Evolutionary conservation across 2,888 invertebrate genomes (phyloP).

Genomic region (Itoplectis maculator): DNA sequence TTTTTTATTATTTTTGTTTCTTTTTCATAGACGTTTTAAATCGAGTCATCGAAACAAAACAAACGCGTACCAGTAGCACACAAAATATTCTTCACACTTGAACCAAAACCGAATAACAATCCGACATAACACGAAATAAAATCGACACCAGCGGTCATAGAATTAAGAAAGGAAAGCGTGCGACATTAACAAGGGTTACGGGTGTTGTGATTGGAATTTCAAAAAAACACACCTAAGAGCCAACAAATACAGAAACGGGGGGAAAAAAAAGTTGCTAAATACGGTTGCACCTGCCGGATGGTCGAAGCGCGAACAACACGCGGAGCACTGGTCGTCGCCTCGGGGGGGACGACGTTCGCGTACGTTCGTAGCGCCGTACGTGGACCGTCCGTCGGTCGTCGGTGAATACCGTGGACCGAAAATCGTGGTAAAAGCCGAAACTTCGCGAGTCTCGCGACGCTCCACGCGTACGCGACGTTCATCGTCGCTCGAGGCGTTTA

Average conservation of each 20-base stretch:
- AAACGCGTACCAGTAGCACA: too few species aligned
- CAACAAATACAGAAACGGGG: not conserved
- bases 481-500: slow-evolving; percentile 58
- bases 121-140: not conserved
- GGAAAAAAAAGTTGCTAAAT: slow-evolving; percentile 55
- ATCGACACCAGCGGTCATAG: too few species aligned
- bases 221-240: not conserved
- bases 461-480: slow-evolving; percentile 77
- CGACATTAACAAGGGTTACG: not conserved
- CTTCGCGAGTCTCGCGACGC: slow-evolving; percentile 76
- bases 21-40: too few species aligned
- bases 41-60: too few species aligned
- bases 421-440: slow-evolving; percentile 78
- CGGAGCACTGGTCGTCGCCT: slow-evolving; percentile 74
- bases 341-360: slow-evolving; percentile 74
- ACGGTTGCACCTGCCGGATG: slow-evolving; percentile 80
- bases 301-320: slow-evolving; percentile 76
- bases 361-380: slow-evolving; percentile 78
- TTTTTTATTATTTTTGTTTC: too few species aligned
- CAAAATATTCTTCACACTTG: not conserved
- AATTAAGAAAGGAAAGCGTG: too few species aligned
- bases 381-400: slow-evolving; percentile 74
- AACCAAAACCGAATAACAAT: too few species aligned
- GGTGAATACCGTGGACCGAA: slow-evolving; percentile 75
- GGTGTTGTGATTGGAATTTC: not conserved